Conservation (phyloP, 2,888 invertebrate genomes). For the Mesoligia furuncula region DNA sequence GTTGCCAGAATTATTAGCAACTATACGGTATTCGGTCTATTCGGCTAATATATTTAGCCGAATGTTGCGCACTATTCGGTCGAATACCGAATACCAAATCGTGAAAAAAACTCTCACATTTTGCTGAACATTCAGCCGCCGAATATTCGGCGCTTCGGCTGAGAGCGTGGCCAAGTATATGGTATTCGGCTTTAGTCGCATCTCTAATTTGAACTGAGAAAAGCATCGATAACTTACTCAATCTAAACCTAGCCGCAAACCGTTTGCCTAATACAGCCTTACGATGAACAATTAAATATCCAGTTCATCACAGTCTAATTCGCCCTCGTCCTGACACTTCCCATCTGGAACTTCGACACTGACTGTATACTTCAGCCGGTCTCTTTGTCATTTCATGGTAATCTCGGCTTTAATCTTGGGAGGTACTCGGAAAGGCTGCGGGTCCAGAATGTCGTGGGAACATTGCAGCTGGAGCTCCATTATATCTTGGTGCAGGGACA, state of each 20-base stretch:
- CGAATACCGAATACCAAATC: background rate
- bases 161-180: background rate
- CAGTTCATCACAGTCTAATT: slow-evolving; percentile 55
- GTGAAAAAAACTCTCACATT: background rate
- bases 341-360: slow-evolving; percentile 69
- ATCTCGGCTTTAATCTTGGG: slow-evolving; percentile 84
- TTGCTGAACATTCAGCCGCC: background rate
- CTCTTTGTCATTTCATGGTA: slow-evolving; percentile 83
- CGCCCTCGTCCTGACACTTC: slow-evolving; percentile 9
- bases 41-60: background rate
- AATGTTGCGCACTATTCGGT: background rate
- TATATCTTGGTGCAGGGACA: slow-evolving; percentile 86
- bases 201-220: background rate
- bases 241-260: slow-evolving; percentile 2
- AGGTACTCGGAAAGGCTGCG: slow-evolving; percentile 73
- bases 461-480: slow-evolving; percentile 84
- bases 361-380: slow-evolving; percentile 70
- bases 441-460: slow-evolving; percentile 65
- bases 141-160: background rate
- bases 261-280: background rate
- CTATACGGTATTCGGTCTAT: too few relatives aligned
- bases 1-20: background rate
- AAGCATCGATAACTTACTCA: background rate
- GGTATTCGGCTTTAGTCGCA: background rate
- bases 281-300: slow-evolving; percentile 41